phyloP scores from a whole-genome alignment of 2,113 vertebrate genomes.

The Anarhynchus alexandrinus region DNA sequence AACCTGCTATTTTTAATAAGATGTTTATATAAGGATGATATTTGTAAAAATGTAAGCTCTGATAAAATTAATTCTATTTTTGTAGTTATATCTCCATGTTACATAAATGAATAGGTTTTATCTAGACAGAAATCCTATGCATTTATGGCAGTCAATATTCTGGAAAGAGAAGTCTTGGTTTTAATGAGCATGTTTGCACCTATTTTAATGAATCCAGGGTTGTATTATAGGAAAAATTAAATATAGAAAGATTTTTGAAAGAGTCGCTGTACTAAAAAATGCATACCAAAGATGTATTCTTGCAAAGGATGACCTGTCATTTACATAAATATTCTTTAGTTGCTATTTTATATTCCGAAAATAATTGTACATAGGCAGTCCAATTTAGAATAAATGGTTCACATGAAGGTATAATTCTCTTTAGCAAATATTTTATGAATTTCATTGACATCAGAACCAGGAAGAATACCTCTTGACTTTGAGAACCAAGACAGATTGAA shows the following conservation, averaged over 20 bases:
- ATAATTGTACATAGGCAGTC: neutral
- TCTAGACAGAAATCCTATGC: neutral
- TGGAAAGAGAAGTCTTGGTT: neutral
- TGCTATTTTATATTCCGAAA: neutral
- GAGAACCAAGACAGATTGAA: neutral
- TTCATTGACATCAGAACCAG: neutral
- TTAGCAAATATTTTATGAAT: neutral
- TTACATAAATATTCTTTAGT: neutral
- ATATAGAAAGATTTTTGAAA: neutral
- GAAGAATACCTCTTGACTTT: neutral
- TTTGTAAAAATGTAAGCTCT: neutral
- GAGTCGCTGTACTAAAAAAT: neutral
- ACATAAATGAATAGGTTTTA: neutral
- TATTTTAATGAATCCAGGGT: neutral
- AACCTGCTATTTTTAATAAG: neutral
- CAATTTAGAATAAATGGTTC: neutral
- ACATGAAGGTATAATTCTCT: neutral
- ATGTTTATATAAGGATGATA: neutral
- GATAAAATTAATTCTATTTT: neutral
- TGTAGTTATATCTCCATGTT: neutral
- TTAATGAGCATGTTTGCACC: neutral
- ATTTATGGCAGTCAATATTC: neutral
- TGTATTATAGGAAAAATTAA: neutral
- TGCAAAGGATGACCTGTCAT: neutral
- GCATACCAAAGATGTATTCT: neutral